Base-by-base conservation (phyloP, 2,888 invertebrate species). In the Drosophila phalerata region DNA sequence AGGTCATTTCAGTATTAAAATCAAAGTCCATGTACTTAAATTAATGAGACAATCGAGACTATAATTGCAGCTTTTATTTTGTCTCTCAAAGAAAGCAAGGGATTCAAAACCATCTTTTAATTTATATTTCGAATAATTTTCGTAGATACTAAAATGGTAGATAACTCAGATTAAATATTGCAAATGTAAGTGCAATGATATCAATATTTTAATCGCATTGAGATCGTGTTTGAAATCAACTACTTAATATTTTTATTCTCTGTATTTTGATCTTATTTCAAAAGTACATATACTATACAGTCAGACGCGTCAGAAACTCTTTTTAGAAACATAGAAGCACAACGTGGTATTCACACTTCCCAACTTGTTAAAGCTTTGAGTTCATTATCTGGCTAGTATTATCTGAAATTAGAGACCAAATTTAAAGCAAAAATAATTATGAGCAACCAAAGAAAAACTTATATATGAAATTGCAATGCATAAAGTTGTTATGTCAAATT, bases 1-100 rank as follows among this genome's bases (percentile, higher is more conserved):
- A 55, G 61, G 57, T 78, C 55, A n/a, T 34, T 62, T 56, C 40
- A 30, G 45, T 63, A 38, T 63, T 52, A 51, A 38, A 51, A 55
- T 11, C n/a, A 37, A 47, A 47, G 37, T n/a, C 19, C 22, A 43
- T 56, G 42, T 15, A 37, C 42, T 57, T 51, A 43, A 15, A 57
- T 67, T 60, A 48, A 60, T 25, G 19, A 3, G 17, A 17, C 17
- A 13, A 34, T 34, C 32, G 32, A 37, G 10, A 37, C 28, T 28
- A 8, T 28, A 28, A 37, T 51, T 37, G 37, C 4, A 34, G 49
- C 32, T 34, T 22, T 11, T 34, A 34, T 15, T 38, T n/a, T n/a
- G n/a, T n/a, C n/a, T n/a, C n/a, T n/a, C 8, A 28, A 8, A 28
- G 8, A 28, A 6, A 28, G 28, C 5, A 37, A 5, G 6, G 6